Base-by-base conservation (phyloP, 2,113 vertebrate species). In the Arenaria interpres region DNA sequence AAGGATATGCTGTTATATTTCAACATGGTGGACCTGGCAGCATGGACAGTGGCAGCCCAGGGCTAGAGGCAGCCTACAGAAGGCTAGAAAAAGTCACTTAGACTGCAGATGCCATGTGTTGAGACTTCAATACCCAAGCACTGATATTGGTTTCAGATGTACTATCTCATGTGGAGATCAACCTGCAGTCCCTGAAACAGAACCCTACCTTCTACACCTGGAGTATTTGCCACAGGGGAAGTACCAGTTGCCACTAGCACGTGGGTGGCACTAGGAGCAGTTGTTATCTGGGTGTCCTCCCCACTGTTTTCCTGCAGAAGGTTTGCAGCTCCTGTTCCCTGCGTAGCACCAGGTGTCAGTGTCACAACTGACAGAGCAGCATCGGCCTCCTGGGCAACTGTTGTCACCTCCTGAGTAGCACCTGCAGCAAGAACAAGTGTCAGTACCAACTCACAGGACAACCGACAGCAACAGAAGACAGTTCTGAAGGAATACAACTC, bases 141-240 rank as follows among this genome's bases (percentile, higher is more conserved):
- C 3, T 10, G 7, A 13, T 7, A 37, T 2, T 30, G 3, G 8
- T 41, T 68, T 20, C 68, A 62, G 62, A n/a, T 14, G 6, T 3
- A 67, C 6, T 24, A 33, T 9, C n/a, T 45, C 37, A 35, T 17
- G 15, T 16, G 20, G 24, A 53, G 86, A 4, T 3, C 9, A 86
- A 28, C 25, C 48, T 1, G 0, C 21, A 43, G 43, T 3, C 37
- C 45, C 8, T 12, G 64, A 37, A 48, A 39, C 22, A 16, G 37
- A 73, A 12, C 35, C 69, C 39, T 97, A 96, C 97, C 98, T 98
- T 97, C 92, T 33, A 22, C 32, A 57, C 63, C 68, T 6, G 89
- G 43, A 51, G 86, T 18, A 14, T 17, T 93, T 27, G 3, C 89
- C 20, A 76, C 13, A 4, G 95, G 89, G 25, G 96, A 85, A 18